Conservation (phyloP, 1,140 invertebrate species). For the Lepidurus apus region DNA sequence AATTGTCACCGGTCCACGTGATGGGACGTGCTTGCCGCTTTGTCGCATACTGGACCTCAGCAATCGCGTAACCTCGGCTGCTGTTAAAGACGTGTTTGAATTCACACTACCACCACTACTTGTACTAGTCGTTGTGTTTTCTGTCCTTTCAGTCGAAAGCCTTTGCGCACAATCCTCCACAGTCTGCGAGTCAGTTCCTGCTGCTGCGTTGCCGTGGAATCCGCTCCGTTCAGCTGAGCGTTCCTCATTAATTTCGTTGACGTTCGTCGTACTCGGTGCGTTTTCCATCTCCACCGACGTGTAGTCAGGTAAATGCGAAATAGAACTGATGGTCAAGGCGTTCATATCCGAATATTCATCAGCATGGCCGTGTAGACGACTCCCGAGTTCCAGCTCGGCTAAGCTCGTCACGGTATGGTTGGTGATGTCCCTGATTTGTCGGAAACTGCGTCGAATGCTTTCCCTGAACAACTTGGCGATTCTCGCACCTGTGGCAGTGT, state of each 20-base stretch:
- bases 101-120: slow-evolving; percentile 36
- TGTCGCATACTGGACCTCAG: slow-evolving; percentile 38
- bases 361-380: background rate
- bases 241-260: slow-evolving; percentile 11
- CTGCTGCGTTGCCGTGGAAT: slow-evolving; percentile 31
- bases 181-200: slow-evolving; percentile 31
- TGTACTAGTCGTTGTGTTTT: slow-evolving; percentile 28
- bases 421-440: slow-evolving; percentile 50
- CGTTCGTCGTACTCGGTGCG: slow-evolving; percentile 39
- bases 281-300: slow-evolving; percentile 58
- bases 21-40: slow-evolving; percentile 15
- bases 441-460: slow-evolving; percentile 71
- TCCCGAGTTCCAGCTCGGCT: slow-evolving; percentile 36
- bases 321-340: slow-evolving; percentile 40
- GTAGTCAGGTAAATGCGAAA: slow-evolving; percentile 56
- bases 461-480: slow-evolving; percentile 71
- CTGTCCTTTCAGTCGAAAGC: slow-evolving; percentile 34
- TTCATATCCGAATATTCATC: slow-evolving; percentile 33
- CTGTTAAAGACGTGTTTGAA: slow-evolving; percentile 37
- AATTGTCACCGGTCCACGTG: background rate
- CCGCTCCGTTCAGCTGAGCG: slow-evolving; percentile 32
- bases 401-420: slow-evolving; percentile 46
- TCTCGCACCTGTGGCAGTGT: slow-evolving; percentile 77
- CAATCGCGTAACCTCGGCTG: slow-evolving; percentile 38
- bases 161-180: slow-evolving; percentile 33